Conservation (phyloP, 1,140 invertebrate species). For the Trinorchestia longiramus region DNA sequence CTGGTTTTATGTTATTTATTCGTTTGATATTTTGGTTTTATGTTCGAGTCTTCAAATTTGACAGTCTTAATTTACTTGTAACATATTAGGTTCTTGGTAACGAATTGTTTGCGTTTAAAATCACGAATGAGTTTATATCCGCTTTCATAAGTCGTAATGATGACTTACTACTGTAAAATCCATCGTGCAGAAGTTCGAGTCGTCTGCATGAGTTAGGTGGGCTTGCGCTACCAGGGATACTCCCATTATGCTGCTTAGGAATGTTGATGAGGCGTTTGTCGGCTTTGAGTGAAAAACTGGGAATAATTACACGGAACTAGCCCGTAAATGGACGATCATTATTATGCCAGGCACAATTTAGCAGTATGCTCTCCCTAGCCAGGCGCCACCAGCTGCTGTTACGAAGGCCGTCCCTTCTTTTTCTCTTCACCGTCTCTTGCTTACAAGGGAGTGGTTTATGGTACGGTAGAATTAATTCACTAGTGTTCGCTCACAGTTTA, state of each 20-base stretch:
- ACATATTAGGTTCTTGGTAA: background rate
- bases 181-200: background rate
- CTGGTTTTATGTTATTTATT: background rate
- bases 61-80: background rate
- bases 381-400: background rate
- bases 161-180: background rate
- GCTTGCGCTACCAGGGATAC: background rate
- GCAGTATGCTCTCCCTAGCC: background rate
- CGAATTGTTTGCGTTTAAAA: background rate
- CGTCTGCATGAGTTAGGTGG: background rate
- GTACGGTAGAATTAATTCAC: background rate
- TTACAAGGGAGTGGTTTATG: background rate
- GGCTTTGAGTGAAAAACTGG: conserved; percentile 20
- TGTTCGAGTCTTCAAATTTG: background rate
- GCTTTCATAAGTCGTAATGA: background rate
- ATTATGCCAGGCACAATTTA: background rate
- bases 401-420: background rate
- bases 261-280: conserved; percentile 6
- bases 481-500: background rate
- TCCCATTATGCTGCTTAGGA: background rate
- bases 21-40: background rate
- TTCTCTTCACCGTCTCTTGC: background rate
- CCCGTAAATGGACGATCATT: background rate
- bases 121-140: background rate
- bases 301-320: conserved; percentile 12